Base-by-base conservation (phyloP, 1,140 invertebrate species). In the Leptoteleia sp. region DNA sequence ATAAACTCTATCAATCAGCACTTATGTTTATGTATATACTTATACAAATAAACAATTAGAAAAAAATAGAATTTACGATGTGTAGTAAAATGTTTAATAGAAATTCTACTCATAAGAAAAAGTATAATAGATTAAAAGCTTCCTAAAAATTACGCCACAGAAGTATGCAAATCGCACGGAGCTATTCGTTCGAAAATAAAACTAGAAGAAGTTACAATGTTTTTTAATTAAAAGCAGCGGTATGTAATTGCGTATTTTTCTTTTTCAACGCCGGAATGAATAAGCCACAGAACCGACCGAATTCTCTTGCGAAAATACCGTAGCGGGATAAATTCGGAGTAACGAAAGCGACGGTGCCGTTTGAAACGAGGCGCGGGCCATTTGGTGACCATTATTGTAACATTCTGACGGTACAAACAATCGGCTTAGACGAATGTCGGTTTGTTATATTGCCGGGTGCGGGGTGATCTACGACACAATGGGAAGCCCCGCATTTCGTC, bases 361-460 rank as follows among this genome's bases (percentile, higher is more conserved):
- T 50, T 50, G 50, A 50, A 40, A 38, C 17, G 22, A 40, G 11
- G 11, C 19, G 6, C 11, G 12, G 13, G 12, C 43, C 43, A 62
- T 62, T 62, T 43, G 22, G 61, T 62, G 55, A 35, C 61, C 62
- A 57, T 68, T 68, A 68, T 57, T 45, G 50, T 48, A 35, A 54
- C 29, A 38, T 48, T 25, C 3, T n/a, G 42, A 55, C 50, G 31
- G 50, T 68, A 16, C 40, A 67, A 43, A 54, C 17, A 55, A 35
- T 54, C 62, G 55, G 12, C 17, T 42, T 52, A 65, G 47, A 48
- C 27, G 16, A 35, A 45, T 15, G 40, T 52, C 35, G 17, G 27
- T 64, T 42, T 22, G 12, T 25, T n/a, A n/a, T 6, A 6, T 6
- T 25, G 22, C 22, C 6, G 22, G 3, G 22, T 25, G 22, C 13